Evolutionary conservation across 2,888 invertebrate genomes (phyloP).

Genomic region (Perizoma affinitatum): DNA sequence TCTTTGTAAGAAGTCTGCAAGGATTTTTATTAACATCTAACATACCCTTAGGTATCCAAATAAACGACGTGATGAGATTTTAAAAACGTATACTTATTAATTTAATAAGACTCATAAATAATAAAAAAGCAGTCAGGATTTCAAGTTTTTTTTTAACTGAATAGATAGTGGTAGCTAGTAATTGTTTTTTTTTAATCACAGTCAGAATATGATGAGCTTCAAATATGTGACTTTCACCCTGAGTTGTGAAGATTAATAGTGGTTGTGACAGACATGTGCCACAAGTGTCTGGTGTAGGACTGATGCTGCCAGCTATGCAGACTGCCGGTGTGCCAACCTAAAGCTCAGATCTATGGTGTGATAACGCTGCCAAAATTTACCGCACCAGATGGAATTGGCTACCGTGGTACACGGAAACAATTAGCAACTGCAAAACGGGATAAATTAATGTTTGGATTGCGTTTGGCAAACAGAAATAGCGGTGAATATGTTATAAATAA

Average conservation of each 20-base stretch:
- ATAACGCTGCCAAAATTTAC: slow-evolving; percentile 56
- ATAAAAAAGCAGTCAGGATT: no score
- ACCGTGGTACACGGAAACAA: slow-evolving; percentile 38
- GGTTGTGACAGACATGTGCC: slow-evolving; percentile 66
- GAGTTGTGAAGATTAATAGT: slow-evolving; percentile 67
- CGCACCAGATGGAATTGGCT: slow-evolving; percentile 29
- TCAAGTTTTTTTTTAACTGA: no score
- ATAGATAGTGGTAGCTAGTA: no score
- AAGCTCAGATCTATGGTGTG: slow-evolving; percentile 57
- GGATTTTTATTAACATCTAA: no score
- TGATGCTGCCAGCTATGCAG: slow-evolving; percentile 52
- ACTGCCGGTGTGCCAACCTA: slow-evolving; percentile 58
- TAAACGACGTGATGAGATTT: no score
- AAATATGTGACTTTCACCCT: slow-evolving; percentile 37
- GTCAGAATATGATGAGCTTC: slow-evolving; percentile 35
- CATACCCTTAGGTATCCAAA: no score
- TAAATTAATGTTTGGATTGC: slow-evolving; percentile 23
- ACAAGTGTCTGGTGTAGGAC: slow-evolving; percentile 54
- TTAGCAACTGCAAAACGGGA: slow-evolving; percentile 33
- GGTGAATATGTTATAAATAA: slow-evolving; percentile 1
- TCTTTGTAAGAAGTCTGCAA: no score
- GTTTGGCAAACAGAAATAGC: slow-evolving; percentile 11
- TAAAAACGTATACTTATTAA: no score
- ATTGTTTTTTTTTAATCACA: background rate
- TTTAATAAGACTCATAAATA: no score